Evolutionary conservation across 1,140 invertebrate species (phyloP).

Genomic region (Hyposmocoma kahamanoa): DNA sequence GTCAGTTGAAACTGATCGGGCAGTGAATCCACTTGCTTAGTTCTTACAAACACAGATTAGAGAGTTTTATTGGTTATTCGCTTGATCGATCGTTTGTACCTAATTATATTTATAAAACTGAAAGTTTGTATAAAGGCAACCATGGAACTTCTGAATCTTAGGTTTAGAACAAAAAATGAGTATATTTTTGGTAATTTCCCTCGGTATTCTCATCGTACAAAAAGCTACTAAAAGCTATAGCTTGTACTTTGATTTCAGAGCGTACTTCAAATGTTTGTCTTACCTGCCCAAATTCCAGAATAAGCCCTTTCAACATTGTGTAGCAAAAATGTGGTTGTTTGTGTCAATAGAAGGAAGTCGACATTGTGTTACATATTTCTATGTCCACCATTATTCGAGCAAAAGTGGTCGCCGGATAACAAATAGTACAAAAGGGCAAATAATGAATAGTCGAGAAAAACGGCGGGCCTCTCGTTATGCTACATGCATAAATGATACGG

Average conservation of each 20-base stretch:
- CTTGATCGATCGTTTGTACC: no score
- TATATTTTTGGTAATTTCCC: no score
- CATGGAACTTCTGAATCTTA: no score
- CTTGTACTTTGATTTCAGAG: constrained; percentile 27
- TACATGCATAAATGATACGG: constrained; percentile 71
- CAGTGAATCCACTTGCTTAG: constrained; percentile 39
- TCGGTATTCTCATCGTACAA: no score
- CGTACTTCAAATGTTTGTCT: constrained; percentile 40
- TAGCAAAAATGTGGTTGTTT: constrained; percentile 42
- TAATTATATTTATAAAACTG: no score
- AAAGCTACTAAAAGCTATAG: constrained; percentile 17
- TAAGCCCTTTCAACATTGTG: constrained; percentile 44
- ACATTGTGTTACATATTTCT: constrained; percentile 38
- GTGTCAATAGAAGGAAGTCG: constrained; percentile 38
- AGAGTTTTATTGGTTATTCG: constrained; percentile 36
- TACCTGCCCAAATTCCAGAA: constrained; percentile 48
- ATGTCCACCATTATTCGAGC: constrained; percentile 35
- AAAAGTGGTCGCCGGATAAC: constrained; percentile 39
- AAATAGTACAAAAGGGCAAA: constrained; percentile 59
- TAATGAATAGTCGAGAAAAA: constrained; percentile 70
- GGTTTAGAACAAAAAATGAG: no score
- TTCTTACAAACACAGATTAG: constrained; percentile 51
- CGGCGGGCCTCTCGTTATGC: constrained; percentile 59
- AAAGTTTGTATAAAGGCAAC: no score
- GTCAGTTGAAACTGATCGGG: constrained; percentile 32